These are phyloP conservation scores for Zosterops borbonicus DNA, from an alignment of 2,113 vertebrate species.

Conservation along the genomic window DNA sequence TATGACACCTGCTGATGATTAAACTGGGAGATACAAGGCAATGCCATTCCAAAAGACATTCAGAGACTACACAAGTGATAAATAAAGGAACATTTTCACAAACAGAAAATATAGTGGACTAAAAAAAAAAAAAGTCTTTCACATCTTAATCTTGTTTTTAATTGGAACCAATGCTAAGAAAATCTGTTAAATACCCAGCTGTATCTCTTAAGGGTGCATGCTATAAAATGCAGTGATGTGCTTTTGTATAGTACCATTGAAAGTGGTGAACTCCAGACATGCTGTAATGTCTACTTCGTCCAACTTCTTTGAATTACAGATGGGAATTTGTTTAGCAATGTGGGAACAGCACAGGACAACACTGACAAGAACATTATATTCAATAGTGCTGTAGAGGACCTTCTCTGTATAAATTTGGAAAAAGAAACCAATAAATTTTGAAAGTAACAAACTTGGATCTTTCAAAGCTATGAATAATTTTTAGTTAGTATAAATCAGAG, in stretches of 20 bases:
- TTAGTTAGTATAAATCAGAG: neutral
- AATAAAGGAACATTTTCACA: constrained; percentile 9
- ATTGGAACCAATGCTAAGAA: neutral
- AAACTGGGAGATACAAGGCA: neutral
- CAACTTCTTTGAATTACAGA: neutral
- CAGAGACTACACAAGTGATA: neutral
- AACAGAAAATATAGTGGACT: neutral
- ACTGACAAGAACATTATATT: neutral
- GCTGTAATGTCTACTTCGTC: neutral
- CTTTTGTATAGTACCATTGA: neutral
- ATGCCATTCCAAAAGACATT: neutral
- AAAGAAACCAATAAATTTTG: neutral
- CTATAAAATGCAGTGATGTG: neutral
- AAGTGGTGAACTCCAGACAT: neutral
- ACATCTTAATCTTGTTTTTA: neutral
- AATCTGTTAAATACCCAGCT: neutral
- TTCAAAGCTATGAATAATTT: neutral
- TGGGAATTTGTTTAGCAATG: neutral
- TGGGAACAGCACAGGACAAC: neutral
- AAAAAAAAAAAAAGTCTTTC: neutral
- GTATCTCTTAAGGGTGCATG: neutral
- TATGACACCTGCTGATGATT: constrained; percentile 7
- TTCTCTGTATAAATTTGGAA: neutral
- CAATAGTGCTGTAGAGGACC: neutral
- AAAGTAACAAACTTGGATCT: neutral